Conservation (phyloP, 2,113 vertebrate genomes). For the Rhabdomys dilectus region DNA sequence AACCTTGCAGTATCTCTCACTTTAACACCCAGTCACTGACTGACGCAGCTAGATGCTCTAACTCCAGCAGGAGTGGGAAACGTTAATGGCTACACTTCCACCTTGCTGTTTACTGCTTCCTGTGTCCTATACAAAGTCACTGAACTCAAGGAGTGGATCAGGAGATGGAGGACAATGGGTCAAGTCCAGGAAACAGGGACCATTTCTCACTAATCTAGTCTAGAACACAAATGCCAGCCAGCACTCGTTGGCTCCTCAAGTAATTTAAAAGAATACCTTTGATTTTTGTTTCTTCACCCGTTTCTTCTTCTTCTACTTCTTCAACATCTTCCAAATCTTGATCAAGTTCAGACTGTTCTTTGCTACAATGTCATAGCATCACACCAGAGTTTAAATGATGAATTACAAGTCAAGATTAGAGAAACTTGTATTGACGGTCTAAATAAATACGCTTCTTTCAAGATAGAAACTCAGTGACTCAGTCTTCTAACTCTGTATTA, state of each 20-base stretch:
- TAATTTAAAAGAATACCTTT: slow-evolving; percentile 91
- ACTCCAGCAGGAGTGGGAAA: neutral
- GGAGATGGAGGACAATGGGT: neutral
- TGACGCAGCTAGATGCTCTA: neutral
- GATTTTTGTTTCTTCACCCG: slow-evolving; percentile 95
- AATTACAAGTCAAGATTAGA: slow-evolving; percentile 63
- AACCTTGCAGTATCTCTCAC: neutral
- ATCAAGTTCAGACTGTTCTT: slow-evolving; percentile 97
- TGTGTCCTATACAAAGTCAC: neutral
- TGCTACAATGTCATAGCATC: slow-evolving; percentile 88
- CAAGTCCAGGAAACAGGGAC: neutral
- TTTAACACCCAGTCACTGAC: slow-evolving; percentile 32
- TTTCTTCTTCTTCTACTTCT: slow-evolving; percentile 97
- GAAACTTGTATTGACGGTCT: slow-evolving; percentile 72
- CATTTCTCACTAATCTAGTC: neutral
- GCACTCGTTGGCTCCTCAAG: slow-evolving; percentile 66
- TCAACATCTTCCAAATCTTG: slow-evolving; percentile 99
- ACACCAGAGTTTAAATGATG: slow-evolving; percentile 78
- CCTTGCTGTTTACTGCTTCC: neutral
- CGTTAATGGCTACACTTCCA: neutral
- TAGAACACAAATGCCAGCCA: slow-evolving; percentile 52
- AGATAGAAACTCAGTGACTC: slow-evolving; percentile 15
- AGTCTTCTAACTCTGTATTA: slow-evolving; percentile 41
- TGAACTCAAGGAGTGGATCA: neutral
- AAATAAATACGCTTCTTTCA: slow-evolving; percentile 66